These are phyloP conservation scores for Lithosia quadra DNA, from an alignment of 2,888 invertebrate species.

Conservation along the genomic window DNA sequence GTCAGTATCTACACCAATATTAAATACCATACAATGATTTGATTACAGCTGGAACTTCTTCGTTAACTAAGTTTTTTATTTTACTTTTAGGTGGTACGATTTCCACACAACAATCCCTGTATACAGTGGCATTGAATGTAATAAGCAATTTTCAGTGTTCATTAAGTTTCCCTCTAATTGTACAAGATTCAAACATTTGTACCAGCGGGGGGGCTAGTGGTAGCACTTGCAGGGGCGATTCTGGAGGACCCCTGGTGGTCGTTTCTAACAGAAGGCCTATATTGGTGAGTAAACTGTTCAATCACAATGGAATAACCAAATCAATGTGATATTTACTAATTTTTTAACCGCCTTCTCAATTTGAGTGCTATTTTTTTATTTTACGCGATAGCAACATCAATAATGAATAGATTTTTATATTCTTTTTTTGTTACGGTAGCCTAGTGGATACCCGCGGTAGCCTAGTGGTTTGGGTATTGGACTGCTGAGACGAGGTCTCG, in stretches of 20 bases:
- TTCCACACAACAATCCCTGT: neutral
- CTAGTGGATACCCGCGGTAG: no score
- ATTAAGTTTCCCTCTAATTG: neutral
- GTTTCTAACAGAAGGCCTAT: neutral
- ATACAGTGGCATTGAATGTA: neutral
- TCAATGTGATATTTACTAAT: no score
- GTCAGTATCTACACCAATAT: constrained; percentile 47
- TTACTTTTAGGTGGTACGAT: neutral
- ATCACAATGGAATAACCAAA: neutral
- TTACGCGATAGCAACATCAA: no score
- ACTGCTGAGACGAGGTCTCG: no score
- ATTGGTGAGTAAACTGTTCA: constrained; percentile 2
- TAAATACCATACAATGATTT: neutral
- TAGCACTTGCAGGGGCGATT: constrained; percentile 10
- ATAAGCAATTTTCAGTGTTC: neutral
- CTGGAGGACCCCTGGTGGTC: constrained; percentile 12
- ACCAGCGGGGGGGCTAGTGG: neutral
- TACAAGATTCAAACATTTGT: constrained; percentile 10
- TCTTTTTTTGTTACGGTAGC: no score
- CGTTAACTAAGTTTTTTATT: neutral
- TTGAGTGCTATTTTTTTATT: no score
- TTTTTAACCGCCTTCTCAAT: no score
- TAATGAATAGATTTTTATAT: no score
- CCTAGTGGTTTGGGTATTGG: no score
- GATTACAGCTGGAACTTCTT: neutral